Base-by-base conservation (phyloP, 2,113 vertebrate species). In the Clarias gariepinus region DNA sequence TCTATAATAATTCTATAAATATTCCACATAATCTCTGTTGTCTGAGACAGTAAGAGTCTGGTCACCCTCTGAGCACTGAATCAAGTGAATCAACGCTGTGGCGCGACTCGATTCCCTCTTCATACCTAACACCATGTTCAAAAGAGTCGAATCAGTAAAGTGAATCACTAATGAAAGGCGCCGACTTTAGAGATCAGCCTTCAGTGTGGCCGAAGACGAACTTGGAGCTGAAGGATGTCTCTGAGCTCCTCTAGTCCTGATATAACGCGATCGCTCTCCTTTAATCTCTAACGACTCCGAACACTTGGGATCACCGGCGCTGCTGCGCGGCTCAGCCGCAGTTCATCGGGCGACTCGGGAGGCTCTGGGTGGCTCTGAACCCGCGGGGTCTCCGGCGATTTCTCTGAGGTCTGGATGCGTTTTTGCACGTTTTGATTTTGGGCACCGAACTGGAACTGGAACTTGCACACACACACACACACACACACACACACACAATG, bases 61-160 rank as follows among this genome's bases (percentile, higher is more conserved):
- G 18, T 69, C 6, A 0, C 8, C 12, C 19, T 47, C 69, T 73
- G 36, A 73, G 19, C 41, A 36, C 9, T 73, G 69, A 73, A 41
- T 47, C 69, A 73, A 47, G 23, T 19, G 33, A 36, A 71, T 71
- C 68, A 36, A 71, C 2, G 2, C 68, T 41, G 8, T 41, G 8
- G 21, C 19, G 41, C 4, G 36, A 73, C 12, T 73, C 69, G 69
- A 12, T 11, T 73, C 33, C 12, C 33, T 23, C 9, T 11, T 47
- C 12, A 16, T 63, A 8, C 7, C 6, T 55, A 6, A n/a, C 23
- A 19, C 15, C 18, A 7, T 36, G n/a, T 71, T 71, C 16, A 12
- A 23, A 84, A 16, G 82, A 74, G 52, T 84, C 83, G 83, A 57
- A 13, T 84, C 83, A 60, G 69, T 58, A 19, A 74, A 84, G 69